phyloP scores from a whole-genome alignment of 2,888 invertebrate genomes.

The Scotopteryx bipunctaria region DNA sequence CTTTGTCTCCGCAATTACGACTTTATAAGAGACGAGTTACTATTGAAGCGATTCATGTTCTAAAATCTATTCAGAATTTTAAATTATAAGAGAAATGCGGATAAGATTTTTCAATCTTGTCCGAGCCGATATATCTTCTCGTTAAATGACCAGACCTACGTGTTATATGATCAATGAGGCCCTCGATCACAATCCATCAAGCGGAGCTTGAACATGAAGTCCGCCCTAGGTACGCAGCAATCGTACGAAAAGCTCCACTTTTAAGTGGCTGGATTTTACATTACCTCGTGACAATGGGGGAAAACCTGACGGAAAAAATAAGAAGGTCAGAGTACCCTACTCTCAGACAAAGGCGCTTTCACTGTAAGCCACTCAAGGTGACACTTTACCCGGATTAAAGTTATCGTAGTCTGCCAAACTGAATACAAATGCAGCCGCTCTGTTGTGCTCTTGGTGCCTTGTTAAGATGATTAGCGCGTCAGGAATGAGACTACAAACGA shows the following conservation, averaged over 20 bases:
- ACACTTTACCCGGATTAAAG: conserved; percentile 82
- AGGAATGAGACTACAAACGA: conserved; percentile 29
- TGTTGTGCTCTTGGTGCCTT: conserved; percentile 51
- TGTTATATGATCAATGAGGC: conserved; percentile 73
- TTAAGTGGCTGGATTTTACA: conserved; percentile 70
- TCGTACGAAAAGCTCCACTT: conserved; percentile 60
- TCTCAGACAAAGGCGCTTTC: conserved; percentile 77
- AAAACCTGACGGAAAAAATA: conserved; percentile 75
- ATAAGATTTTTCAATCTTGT: conserved; percentile 49
- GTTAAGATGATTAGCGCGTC: conserved; percentile 55
- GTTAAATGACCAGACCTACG: conserved; percentile 68
- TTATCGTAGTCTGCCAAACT: conserved; percentile 80
- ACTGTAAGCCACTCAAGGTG: conserved; percentile 79
- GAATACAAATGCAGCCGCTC: conserved; percentile 76
- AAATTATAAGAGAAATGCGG: neutral
- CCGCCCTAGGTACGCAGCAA: conserved; percentile 58
- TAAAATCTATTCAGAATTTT: neutral
- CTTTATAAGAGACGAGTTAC: conserved; percentile 38
- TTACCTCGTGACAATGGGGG: conserved; percentile 68
- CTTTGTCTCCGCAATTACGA: conserved; percentile 50
- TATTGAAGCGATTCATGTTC: conserved; percentile 10
- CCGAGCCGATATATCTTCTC: conserved; percentile 55
- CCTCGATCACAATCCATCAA: conserved; percentile 79
- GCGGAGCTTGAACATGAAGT: conserved; percentile 47
- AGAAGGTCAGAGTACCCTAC: conserved; percentile 71